These are phyloP conservation scores for Arnoldichthys spilopterus DNA, from an alignment of 2,797 vertebrate species.

Conservation along the genomic window DNA sequence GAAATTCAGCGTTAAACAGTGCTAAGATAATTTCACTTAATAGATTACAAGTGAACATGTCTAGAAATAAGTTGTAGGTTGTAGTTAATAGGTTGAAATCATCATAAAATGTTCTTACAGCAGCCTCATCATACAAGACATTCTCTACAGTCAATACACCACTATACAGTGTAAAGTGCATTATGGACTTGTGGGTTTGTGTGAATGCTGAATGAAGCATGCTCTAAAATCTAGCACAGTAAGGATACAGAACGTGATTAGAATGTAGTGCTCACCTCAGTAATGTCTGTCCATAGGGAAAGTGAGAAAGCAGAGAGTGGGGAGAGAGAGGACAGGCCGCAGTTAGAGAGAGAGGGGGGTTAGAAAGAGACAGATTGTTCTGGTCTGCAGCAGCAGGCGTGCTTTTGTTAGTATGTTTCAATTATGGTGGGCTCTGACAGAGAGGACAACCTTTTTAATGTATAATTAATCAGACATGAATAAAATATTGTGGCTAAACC, in stretches of 20 bases:
- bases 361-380: constrained; percentile 15
- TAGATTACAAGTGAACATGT: no score
- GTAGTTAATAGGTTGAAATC: no score
- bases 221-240: neutral
- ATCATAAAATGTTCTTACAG: neutral
- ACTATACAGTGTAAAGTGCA: no score
- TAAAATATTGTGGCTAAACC: constrained; percentile 15
- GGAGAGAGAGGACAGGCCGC: constrained; percentile 68
- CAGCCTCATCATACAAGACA: no score
- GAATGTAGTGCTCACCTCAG: constrained; percentile 88
- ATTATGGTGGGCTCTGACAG: constrained; percentile 22
- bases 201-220: neutral
- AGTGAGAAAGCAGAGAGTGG: constrained; percentile 69
- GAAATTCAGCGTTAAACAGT: no score
- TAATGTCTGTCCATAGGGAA: constrained; percentile 91
- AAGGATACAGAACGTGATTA: constrained; percentile 7
- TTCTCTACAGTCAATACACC: no score
- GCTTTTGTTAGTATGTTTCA: constrained; percentile 56
- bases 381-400: constrained; percentile 20
- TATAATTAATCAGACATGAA: constrained; percentile 42
- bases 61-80: no score
- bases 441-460: constrained; percentile 28
- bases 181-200: neutral
- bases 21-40: no score
- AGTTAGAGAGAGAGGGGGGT: constrained; percentile 59